Evolutionary conservation across 2,113 vertebrate genomes (phyloP).

Genomic region (Oreochromis tanganicae): DNA sequence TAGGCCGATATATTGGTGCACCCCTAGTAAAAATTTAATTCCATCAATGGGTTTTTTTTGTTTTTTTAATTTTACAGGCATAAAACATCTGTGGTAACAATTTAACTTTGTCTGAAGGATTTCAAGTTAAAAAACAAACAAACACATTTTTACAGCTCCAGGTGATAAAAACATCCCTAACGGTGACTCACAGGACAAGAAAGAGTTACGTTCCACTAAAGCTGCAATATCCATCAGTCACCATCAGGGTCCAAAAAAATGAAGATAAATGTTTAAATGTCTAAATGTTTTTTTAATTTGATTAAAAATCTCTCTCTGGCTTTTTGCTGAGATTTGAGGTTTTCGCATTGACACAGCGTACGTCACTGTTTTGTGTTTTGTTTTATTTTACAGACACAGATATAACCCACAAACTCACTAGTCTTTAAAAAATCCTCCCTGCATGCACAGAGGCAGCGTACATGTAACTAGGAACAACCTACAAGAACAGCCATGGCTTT

Average conservation of each 20-base stretch:
- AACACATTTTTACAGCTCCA: not conserved
- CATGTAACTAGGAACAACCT: not conserved
- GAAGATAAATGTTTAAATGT: not conserved
- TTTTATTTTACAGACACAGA: not conserved
- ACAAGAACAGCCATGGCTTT: not conserved
- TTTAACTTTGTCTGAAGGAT: not conserved
- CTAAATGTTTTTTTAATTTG: not conserved
- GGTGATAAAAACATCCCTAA: not conserved
- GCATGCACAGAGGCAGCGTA: not conserved
- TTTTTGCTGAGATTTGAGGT: not conserved
- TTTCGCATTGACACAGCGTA: not conserved
- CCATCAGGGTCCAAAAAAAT: not conserved
- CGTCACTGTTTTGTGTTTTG: not conserved
- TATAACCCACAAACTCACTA: not conserved
- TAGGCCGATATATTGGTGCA: not conserved
- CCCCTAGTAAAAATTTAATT: accelerated
- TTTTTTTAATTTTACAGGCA: too few species aligned
- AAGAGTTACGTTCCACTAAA: not conserved
- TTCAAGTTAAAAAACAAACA: not conserved
- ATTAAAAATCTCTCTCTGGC: not conserved
- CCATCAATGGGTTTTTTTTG: accelerated
- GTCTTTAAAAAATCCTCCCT: not conserved
- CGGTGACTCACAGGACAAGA: not conserved
- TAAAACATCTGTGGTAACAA: not conserved
- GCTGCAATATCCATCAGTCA: accelerated